Evolutionary conservation across 2,888 invertebrate genomes (phyloP).

Genomic region (Amblyteles armatorius): DNA sequence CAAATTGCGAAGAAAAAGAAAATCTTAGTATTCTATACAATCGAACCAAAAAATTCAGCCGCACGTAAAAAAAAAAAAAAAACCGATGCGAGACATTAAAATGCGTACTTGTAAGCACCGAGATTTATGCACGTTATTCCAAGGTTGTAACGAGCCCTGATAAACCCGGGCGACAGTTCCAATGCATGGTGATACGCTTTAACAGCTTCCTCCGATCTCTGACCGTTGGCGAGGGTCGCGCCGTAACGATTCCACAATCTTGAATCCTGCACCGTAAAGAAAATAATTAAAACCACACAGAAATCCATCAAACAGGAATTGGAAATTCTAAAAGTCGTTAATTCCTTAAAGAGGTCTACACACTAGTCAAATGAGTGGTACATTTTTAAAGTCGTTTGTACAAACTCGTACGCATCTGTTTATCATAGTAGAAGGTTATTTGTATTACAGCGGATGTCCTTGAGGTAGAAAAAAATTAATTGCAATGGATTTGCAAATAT

Average conservation of each 20-base stretch:
- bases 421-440: too few species aligned
- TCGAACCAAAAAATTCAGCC: not conserved
- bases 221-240: constrained; percentile 98
- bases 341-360: too few species aligned
- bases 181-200: constrained; percentile 97
- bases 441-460: too few species aligned
- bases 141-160: constrained; percentile 98
- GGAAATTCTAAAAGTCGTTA: too few species aligned
- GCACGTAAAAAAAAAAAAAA: not conserved
- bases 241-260: constrained; percentile 98
- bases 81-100: not conserved
- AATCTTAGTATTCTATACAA: not conserved
- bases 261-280: constrained; percentile 89
- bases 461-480: too few species aligned
- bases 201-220: constrained; percentile 97
- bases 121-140: constrained; percentile 99
- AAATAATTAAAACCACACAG: not conserved
- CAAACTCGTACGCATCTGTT: too few species aligned
- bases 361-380: too few species aligned
- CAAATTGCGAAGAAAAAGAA: too few species aligned
- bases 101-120: constrained; percentile 90
- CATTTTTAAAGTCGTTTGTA: too few species aligned
- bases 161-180: constrained; percentile 96
- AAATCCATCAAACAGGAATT: too few species aligned
- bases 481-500: too few species aligned